These are phyloP conservation scores for Tholera decimalis DNA, from an alignment of 2,888 invertebrate genomes.

Conservation along the genomic window DNA sequence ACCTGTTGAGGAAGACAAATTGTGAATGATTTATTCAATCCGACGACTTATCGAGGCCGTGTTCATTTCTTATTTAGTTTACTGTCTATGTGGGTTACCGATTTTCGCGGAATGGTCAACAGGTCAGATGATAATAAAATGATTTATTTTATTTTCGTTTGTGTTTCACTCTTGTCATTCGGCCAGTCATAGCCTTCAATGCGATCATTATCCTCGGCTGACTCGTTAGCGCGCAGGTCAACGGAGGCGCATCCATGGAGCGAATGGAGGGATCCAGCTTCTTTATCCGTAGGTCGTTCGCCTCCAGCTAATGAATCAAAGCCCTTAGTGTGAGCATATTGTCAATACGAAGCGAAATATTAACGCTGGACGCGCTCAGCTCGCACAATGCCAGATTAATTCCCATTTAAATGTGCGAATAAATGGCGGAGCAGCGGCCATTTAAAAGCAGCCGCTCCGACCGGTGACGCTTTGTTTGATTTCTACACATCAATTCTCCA, in stretches of 20 bases:
- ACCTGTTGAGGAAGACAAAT: conserved; percentile 88
- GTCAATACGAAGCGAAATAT: conserved; percentile 88
- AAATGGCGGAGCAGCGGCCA: conserved; percentile 75
- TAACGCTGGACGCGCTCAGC: conserved; percentile 78
- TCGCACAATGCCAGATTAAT: conserved; percentile 86
- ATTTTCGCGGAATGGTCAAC: conserved; percentile 73
- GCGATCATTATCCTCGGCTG: conserved; percentile 85
- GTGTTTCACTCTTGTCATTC: conserved; percentile 73
- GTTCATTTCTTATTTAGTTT: conserved; percentile 79
- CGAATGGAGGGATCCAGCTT: conserved; percentile 85
- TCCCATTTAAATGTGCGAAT: conserved; percentile 87
- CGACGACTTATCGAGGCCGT: conserved; percentile 81
- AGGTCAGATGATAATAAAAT: conserved; percentile 74
- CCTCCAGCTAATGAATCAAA: conserved; percentile 89
- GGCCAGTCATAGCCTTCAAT: conserved; percentile 84
- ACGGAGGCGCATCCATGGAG: conserved; percentile 83
- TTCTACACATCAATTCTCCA: conserved; percentile 62
- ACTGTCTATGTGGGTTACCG: conserved; percentile 81
- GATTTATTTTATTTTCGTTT: conserved; percentile 72
- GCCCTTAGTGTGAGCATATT: conserved; percentile 84
- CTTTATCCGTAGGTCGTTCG: conserved; percentile 88
- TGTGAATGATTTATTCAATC: conserved; percentile 85
- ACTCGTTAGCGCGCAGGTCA: conserved; percentile 88
- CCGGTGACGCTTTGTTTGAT: conserved; percentile 73
- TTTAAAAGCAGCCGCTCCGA: conserved; percentile 69